Evolutionary conservation across 2,113 vertebrate species (phyloP).

Genomic region (Boulengerochromis microlepis): DNA sequence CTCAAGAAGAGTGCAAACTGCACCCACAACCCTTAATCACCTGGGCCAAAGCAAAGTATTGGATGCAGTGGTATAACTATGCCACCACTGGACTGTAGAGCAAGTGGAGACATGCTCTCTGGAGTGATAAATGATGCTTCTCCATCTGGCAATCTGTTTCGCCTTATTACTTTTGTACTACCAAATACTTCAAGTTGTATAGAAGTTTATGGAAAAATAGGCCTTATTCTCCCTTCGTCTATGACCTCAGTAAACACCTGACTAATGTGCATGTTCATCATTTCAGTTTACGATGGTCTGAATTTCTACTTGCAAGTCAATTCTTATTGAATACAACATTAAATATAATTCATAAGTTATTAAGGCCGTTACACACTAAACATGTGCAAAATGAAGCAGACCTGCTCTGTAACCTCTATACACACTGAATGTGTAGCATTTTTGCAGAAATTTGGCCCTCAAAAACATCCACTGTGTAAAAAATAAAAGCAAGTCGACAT

Average conservation of each 20-base stretch:
- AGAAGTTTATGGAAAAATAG: not conserved
- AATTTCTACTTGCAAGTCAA: not conserved
- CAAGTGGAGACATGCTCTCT: not conserved
- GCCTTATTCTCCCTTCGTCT: fast-evolving
- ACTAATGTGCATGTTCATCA: not conserved
- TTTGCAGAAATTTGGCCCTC: not conserved
- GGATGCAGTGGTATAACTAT: not conserved
- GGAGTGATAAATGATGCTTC: not conserved
- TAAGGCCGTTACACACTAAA: not conserved
- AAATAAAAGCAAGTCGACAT: not conserved
- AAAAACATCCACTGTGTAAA: not conserved
- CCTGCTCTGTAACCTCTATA: not conserved
- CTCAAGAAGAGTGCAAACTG: not conserved
- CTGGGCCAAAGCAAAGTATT: not conserved
- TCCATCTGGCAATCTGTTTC: not conserved
- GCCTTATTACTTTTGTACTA: not conserved
- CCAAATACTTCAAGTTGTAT: not conserved
- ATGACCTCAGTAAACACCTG: not conserved
- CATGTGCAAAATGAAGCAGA: not conserved
- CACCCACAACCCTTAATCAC: not conserved
- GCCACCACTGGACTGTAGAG: not conserved
- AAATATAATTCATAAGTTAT: not conserved
- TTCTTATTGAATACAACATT: not conserved
- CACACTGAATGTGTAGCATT: not conserved
- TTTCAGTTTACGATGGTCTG: not conserved